phyloP scores from a whole-genome alignment of 2,113 vertebrate species.

The Hydrolagus affinis region DNA sequence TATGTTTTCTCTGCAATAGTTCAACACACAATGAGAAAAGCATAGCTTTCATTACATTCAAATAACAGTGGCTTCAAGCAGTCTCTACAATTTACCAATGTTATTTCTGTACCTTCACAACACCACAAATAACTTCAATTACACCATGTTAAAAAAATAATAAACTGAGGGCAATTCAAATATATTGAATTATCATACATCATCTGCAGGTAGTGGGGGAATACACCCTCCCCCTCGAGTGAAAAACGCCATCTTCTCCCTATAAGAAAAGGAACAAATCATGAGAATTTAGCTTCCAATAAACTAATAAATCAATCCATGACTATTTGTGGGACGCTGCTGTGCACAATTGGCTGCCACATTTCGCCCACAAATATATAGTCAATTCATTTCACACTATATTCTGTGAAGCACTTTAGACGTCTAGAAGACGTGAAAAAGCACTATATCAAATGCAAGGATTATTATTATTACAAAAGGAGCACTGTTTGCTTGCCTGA shows the following conservation, averaged over 20 bases:
- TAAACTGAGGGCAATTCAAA: constrained; percentile 47
- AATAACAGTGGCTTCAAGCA: constrained; percentile 35
- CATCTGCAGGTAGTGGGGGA: constrained; percentile 75
- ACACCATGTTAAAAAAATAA: constrained; percentile 39
- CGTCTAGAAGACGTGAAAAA: too few species aligned
- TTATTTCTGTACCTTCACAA: constrained; percentile 57
- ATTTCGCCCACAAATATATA: too few species aligned
- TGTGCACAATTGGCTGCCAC: too few species aligned
- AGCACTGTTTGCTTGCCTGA: neutral
- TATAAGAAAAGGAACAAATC: constrained; percentile 45
- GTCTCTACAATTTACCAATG: constrained; percentile 42
- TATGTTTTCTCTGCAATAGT: constrained; percentile 13
- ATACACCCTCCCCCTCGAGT: constrained; percentile 80
- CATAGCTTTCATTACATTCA: constrained; percentile 39
- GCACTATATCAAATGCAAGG: too few species aligned
- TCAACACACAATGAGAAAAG: constrained; percentile 5
- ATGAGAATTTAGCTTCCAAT: neutral
- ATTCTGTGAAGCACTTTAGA: too few species aligned
- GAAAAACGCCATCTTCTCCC: constrained; percentile 98
- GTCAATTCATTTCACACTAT: too few species aligned
- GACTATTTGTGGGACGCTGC: too few species aligned
- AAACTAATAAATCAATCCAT: neutral
- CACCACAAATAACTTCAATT: constrained; percentile 57
- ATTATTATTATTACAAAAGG: too few species aligned
- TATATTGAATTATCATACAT: constrained; percentile 71